Base-by-base conservation (phyloP, 2,888 invertebrate genomes). In the Papilio gigon region DNA sequence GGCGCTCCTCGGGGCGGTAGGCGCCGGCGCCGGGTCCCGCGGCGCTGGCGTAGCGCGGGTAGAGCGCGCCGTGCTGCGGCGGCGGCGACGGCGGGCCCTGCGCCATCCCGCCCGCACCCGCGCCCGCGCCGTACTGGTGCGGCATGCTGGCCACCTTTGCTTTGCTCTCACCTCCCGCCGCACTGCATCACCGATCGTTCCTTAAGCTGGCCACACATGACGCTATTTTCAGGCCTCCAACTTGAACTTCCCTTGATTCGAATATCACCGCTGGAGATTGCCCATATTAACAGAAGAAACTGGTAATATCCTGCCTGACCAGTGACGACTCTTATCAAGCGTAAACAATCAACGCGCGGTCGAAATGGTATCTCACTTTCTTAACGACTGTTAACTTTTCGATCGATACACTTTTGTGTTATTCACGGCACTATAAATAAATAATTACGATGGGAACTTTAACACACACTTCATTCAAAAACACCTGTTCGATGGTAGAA, bases 51-150 rank as follows among this genome's bases (percentile, higher is more conserved):
- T 94, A 95, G 77, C 95, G 94, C 74, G 95, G 93, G 84, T 94
- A 95, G 75, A 91, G 86, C 79, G 92, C 92, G 79, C 89, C 92
- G 83, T 89, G 90, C 85, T 88, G 90, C 82, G 91, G 93, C 80
- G 93, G 94, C 88, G 94, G 94, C 85, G 94, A 94, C 72, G 95
- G 94, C 74, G 97, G 97, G 71, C 97, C 96, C 86, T 96, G 96
- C 87, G 97, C 94, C 94, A 92, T 94, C 93, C 87, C 86, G 73
- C 94, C 94, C 56, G 71, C 72, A 75, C 95, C 94, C 81, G 71
- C 72, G 75, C 95, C 94, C 81, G 88, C 87, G 81, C 95, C 96
- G 92, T 95, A 96, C 92, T 96, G 96, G 92, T 96, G 96, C 89
- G 96, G 95, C 95, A 96, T 95, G 88, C 93, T 94, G 85, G 87